A percentile compares a stretch with the other conserved stretches of the same genome.
Conservation (phyloP, 1,140 invertebrate species). For the Chironomus tepperi region DNA sequence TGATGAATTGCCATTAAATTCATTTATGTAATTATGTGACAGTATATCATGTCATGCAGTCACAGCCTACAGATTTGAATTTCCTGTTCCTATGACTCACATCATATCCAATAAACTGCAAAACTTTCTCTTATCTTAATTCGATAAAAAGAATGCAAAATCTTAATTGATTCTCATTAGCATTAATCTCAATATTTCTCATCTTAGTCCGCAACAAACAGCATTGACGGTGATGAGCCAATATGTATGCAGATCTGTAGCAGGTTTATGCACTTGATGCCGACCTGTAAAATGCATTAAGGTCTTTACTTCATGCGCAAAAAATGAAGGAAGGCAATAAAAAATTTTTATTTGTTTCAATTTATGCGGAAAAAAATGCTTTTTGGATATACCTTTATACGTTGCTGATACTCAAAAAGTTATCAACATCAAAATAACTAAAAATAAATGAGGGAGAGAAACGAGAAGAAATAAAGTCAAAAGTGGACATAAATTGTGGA, state of each 20-base stretch:
- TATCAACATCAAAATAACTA: not conserved
- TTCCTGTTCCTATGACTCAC: not conserved
- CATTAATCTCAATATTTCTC: slow-evolving; percentile 5
- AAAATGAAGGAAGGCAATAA: not conserved
- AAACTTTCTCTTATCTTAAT: not conserved
- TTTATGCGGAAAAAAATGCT: not conserved
- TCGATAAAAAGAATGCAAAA: not conserved
- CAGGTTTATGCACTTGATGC: not conserved
- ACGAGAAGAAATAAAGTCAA: slow-evolving; percentile 17
- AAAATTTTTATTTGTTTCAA: not conserved
- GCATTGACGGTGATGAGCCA: too few species aligned
- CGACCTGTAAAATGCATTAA: too few species aligned
- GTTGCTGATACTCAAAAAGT: too few species aligned
- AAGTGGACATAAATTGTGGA: slow-evolving; percentile 18
- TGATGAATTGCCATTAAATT: not conserved
- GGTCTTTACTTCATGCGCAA: too few species aligned
- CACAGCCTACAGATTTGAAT: not conserved
- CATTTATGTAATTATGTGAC: not conserved
- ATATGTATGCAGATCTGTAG: not conserved
- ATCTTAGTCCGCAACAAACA: too few species aligned
- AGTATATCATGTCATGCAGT: not conserved
- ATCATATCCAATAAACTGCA: not conserved
- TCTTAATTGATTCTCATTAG: slow-evolving; percentile 17
- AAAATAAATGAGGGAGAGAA: not conserved
- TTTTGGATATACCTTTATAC: too few species aligned